phyloP scores from a whole-genome alignment of 2,888 invertebrate species.

The Tachina lurida region DNA sequence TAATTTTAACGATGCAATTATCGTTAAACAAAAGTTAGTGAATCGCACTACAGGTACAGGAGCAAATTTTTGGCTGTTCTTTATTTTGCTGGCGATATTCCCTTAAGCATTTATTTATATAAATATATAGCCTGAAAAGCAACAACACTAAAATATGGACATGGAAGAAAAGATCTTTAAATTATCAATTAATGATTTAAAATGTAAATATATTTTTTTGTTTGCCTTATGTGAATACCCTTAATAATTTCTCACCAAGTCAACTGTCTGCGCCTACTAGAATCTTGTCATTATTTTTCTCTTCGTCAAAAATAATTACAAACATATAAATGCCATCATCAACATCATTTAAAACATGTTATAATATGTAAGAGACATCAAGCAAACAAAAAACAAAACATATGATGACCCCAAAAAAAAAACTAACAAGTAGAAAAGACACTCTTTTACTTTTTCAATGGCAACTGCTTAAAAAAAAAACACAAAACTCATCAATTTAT shows the following conservation, averaged over 20 bases:
- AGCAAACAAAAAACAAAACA: constrained; percentile 2
- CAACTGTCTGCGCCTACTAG: constrained; percentile 5
- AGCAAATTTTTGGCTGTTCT: no score
- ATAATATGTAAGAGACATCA: constrained; percentile 29
- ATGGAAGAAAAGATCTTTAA: no score
- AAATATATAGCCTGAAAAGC: no score
- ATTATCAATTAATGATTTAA: no score
- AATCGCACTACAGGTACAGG: no score
- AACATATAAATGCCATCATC: constrained; percentile 27
- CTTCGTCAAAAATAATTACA: constrained; percentile 15
- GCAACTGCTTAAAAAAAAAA: constrained; percentile 68
- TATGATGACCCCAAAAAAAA: constrained; percentile 1
- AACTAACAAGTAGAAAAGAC: constrained; percentile 10
- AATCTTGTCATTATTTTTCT: constrained; percentile 5
- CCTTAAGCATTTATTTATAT: no score
- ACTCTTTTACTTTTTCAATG: constrained; percentile 52
- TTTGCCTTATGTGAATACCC: neutral
- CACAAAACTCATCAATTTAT: constrained; percentile 79
- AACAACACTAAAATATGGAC: no score
- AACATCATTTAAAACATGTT: constrained; percentile 52
- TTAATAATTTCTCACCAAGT: constrained; percentile 6
- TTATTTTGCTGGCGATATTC: no score
- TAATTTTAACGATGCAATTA: no score
- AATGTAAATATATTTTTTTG: neutral
- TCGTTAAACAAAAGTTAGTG: no score